phyloP scores from a whole-genome alignment of 2,113 vertebrate genomes.

The Phocoena sinus region DNA sequence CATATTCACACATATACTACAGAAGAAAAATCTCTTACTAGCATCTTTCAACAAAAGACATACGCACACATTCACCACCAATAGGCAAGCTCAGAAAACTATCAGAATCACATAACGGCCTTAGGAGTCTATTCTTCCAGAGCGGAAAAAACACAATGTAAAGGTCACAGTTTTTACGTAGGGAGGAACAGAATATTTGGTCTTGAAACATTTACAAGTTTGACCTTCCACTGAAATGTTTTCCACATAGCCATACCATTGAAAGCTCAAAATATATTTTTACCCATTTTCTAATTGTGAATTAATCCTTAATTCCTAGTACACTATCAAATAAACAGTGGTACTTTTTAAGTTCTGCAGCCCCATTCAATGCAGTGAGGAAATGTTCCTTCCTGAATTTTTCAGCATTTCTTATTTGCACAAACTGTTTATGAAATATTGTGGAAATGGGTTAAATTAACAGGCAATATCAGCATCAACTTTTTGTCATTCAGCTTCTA shows the following conservation, averaged over 20 bases:
- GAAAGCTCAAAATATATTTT: not conserved
- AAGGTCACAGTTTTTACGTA: slow-evolving; percentile 14
- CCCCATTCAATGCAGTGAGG: not conserved
- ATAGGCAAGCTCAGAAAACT: not conserved
- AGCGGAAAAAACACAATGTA: not conserved
- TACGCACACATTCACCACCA: not conserved
- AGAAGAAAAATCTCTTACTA: slow-evolving; percentile 44
- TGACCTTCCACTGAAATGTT: slow-evolving; percentile 51
- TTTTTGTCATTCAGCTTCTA: not conserved
- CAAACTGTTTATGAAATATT: not conserved
- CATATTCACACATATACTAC: not conserved
- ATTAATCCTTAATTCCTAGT: not conserved
- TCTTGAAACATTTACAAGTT: slow-evolving; percentile 7
- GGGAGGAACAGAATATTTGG: not conserved
- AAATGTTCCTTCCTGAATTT: not conserved
- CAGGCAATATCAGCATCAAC: not conserved
- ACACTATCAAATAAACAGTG: not conserved
- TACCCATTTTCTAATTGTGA: not conserved
- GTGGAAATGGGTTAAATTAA: not conserved
- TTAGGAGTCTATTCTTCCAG: not conserved
- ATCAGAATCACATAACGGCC: not conserved
- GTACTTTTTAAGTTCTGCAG: not conserved
- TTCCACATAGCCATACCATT: not conserved
- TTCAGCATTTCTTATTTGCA: not conserved
- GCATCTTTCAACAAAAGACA: slow-evolving; percentile 34